These are phyloP conservation scores for Fissipunctia ypsillon DNA, from an alignment of 2,888 invertebrate genomes.

Conservation along the genomic window DNA sequence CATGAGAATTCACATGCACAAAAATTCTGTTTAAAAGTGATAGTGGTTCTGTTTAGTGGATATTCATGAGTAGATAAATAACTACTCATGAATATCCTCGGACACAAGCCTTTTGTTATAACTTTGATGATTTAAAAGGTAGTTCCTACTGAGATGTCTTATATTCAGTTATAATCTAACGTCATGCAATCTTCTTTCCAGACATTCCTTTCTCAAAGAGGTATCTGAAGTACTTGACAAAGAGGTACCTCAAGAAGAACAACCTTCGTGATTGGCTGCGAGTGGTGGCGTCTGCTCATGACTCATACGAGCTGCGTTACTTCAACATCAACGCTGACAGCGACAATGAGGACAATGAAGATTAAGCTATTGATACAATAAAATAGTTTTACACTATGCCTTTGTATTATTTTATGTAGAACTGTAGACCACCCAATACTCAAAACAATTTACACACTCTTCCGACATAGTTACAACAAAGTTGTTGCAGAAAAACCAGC, in stretches of 20 bases:
- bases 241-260: constrained; percentile 99
- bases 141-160: neutral
- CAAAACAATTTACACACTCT: neutral
- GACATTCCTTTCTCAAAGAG: constrained; percentile 94
- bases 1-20: no score
- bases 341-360: constrained; percentile 96
- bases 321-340: constrained; percentile 97
- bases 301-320: constrained; percentile 99
- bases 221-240: constrained; percentile 99
- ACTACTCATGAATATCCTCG: no score
- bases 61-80: no score
- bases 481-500: neutral
- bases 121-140: neutral
- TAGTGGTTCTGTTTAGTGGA: no score
- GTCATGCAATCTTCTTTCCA: constrained; percentile 70
- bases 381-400: constrained; percentile 85
- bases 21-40: no score
- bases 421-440: neutral
- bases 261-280: constrained; percentile 99
- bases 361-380: constrained; percentile 90
- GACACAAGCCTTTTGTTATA: neutral
- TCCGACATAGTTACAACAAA: neutral
- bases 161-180: neutral
- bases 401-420: constrained; percentile 55
- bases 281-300: constrained; percentile 99